A percentile compares a stretch with the other conserved stretches of the same genome.
Evolutionary conservation across 2,888 invertebrate genomes (phyloP).

Genomic region (Antheraea assamensis): DNA sequence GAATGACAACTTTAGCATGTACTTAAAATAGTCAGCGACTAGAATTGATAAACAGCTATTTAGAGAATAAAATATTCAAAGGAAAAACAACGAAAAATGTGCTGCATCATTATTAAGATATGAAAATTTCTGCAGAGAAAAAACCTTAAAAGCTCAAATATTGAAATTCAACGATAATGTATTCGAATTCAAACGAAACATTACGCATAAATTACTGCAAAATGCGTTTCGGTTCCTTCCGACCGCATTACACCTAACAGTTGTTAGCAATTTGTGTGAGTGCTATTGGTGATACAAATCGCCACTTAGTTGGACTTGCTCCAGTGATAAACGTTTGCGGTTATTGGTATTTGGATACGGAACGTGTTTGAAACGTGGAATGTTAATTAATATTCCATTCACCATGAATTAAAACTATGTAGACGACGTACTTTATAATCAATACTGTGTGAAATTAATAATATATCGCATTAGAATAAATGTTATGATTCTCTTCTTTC

Average conservation of each 20-base stretch:
- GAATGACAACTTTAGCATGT: too few relatives aligned
- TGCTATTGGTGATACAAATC: conserved; percentile 9
- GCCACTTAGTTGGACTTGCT: conserved; percentile 14
- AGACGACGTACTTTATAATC: neutral
- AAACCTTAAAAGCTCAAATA: neutral
- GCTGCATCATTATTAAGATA: neutral
- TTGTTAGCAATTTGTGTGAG: conserved; percentile 15
- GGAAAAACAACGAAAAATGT: neutral
- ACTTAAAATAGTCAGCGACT: too few relatives aligned
- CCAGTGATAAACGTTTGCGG: conserved; percentile 10
- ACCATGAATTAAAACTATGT: neutral
- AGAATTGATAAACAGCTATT: too few relatives aligned
- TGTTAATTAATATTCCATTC: conserved; percentile 2
- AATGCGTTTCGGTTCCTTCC: neutral
- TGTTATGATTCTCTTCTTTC: too few relatives aligned
- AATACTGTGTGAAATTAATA: neutral
- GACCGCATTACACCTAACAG: conserved; percentile 12
- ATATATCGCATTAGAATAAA: too few relatives aligned
- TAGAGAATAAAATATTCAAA: neutral
- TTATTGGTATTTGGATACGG: conserved; percentile 7
- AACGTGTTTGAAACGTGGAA: neutral
- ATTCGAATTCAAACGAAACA: neutral
- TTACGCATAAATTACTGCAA: conserved; percentile 4
- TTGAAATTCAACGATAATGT: neutral
- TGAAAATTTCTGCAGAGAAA: neutral